Base-by-base conservation (phyloP, 1,140 invertebrate species). In the Formica selysi region DNA sequence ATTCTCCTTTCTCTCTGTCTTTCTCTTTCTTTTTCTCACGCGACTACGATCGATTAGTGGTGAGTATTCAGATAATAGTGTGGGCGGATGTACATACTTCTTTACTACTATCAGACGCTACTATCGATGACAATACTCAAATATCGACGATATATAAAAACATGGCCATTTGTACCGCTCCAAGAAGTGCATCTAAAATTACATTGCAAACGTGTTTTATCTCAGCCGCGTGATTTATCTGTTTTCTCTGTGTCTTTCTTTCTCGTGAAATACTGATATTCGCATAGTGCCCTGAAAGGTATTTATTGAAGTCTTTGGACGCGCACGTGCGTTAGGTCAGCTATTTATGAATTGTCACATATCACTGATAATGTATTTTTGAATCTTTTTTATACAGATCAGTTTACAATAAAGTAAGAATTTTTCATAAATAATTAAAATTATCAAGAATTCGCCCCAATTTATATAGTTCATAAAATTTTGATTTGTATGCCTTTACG, bases 1-100 rank as follows among this genome's bases (percentile, higher is more conserved):
- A 76, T 80, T 88, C 41, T 76, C 87, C 59, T 86, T 48, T 92
- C 92, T 93, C 79, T 91, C 89, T 91, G 64, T 87, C 88, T 89
- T 13, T 87, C 51, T 79, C 44, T 86, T 26, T 85, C 48, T 65
- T 26, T 80, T 57, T 81, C 41, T 64, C 67, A 29, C 61, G 87
- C 80, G 71, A 86, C 84, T 81, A 80, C 87, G 88, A 90, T 78
- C 88, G 87, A 89, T 84, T 86, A 89, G 79, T 89, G 90, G 87
- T 89, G 91, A 89, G 89, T 91, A 90, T 29, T 54, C 59, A 36
- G 22, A 76, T 62, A 85, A 85, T 22, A 59, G 81, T 78, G 81
- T 85, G 44, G 48, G 68, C 73, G 81, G 68, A 78, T 85, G 67
- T 26, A 8, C 36, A 26, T 48, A 64, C 51, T 81, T 61, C 36